A percentile compares a stretch with the other conserved stretches of the same genome.
Conservation (phyloP, 2,797 vertebrate species). For the Lithobates pipiens region DNA sequence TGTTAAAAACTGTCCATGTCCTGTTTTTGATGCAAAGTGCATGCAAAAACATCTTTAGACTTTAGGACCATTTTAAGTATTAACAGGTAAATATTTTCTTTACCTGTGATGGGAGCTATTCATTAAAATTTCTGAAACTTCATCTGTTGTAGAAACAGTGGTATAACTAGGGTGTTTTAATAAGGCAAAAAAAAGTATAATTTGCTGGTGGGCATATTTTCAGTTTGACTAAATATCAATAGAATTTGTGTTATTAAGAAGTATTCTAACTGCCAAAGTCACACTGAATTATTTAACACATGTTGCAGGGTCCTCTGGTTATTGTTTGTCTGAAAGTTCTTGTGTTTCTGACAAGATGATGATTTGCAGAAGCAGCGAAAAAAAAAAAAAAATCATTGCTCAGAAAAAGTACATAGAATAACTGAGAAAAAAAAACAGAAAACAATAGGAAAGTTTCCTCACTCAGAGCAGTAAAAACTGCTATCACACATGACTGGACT, state of each 20-base stretch:
- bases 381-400: not conserved
- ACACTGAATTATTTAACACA: not conserved
- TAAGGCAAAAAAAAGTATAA: too few relatives aligned
- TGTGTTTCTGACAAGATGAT: constrained; percentile 6
- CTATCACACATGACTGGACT: constrained; percentile 7
- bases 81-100: too few relatives aligned
- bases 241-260: not conserved
- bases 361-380: not conserved
- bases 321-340: not conserved
- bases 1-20: too few relatives aligned
- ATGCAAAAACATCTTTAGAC: too few relatives aligned
- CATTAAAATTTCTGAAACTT: too few relatives aligned
- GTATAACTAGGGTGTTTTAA: too few relatives aligned
- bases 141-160: too few relatives aligned
- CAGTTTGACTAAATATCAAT: not conserved
- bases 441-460: not conserved
- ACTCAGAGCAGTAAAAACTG: not conserved
- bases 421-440: not conserved
- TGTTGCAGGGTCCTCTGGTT: constrained; percentile 5
- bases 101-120: too few relatives aligned
- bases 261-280: not conserved
- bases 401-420: not conserved
- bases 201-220: not conserved
- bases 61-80: too few relatives aligned
- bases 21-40: too few relatives aligned